Conservation (phyloP, 2,797 vertebrate species). For the Zalophus californianus region DNA sequence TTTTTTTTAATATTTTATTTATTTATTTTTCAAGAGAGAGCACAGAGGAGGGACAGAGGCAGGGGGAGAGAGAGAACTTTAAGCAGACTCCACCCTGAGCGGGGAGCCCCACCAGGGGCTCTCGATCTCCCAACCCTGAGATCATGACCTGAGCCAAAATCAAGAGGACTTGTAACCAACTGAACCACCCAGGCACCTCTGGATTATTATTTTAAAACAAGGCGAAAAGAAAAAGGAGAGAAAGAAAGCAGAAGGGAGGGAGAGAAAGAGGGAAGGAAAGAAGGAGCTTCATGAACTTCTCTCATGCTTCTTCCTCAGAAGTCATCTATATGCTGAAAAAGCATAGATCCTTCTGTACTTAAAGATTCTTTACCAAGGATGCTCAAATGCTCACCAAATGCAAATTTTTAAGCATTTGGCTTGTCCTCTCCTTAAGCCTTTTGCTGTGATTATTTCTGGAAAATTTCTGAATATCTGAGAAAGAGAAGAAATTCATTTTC, state of each 20-base stretch:
- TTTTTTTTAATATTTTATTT: not conserved
- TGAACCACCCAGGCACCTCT: not conserved
- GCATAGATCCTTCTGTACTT: not conserved
- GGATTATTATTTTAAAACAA: slow-evolving; percentile 3
- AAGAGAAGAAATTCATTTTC: not conserved
- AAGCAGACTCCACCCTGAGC: not conserved
- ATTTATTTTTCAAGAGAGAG: no score
- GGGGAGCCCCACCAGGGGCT: not conserved
- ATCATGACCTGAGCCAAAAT: not conserved
- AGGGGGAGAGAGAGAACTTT: not conserved
- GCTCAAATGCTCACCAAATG: not conserved
- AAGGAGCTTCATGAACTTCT: not conserved
- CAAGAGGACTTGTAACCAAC: not conserved
- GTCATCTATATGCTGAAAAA: not conserved
- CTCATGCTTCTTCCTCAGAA: not conserved
- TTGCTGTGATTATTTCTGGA: not conserved
- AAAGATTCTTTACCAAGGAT: not conserved
- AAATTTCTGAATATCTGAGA: not conserved
- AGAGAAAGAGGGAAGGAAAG: not conserved
- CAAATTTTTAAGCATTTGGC: not conserved
- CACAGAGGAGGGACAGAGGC: not conserved
- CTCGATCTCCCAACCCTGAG: not conserved
- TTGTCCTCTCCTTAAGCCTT: not conserved
- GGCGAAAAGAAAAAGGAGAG: not conserved
- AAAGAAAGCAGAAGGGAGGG: not conserved